A percentile compares a stretch with the other conserved stretches of the same genome.
Conservation (phyloP, 2,797 vertebrate species). For the Anguilla marmorata region DNA sequence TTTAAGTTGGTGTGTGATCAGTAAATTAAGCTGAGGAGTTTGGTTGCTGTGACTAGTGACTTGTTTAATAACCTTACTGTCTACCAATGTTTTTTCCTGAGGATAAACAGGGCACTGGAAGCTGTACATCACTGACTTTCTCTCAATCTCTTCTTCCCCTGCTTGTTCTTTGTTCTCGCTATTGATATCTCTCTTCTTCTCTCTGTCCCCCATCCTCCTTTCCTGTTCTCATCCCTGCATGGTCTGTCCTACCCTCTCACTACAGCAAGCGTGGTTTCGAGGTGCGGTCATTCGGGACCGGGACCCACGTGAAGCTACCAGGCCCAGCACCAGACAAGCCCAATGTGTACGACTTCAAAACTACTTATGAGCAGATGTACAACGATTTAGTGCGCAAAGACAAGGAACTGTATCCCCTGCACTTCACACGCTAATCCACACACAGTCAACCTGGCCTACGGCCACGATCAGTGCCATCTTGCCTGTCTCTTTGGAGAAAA, state of each 20-base stretch:
- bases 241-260: slow-evolving; percentile 47
- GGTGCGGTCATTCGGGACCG: slow-evolving; percentile 94
- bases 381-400: slow-evolving; percentile 99
- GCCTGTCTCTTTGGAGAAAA: slow-evolving; percentile 4
- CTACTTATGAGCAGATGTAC: slow-evolving; percentile 99
- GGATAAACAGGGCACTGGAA: not conserved
- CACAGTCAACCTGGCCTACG: slow-evolving; percentile 13
- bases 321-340: slow-evolving; percentile 98
- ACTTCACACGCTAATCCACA: slow-evolving; percentile 31
- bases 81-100: not conserved
- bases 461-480: slow-evolving; percentile 10
- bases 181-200: slow-evolving; percentile 25
- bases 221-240: not conserved
- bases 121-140: not conserved
- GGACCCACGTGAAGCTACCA: slow-evolving; percentile 95
- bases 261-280: slow-evolving; percentile 95
- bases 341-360: slow-evolving; percentile 99
- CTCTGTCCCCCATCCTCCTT: slow-evolving; percentile 31
- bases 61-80: not conserved
- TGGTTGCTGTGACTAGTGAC: not conserved
- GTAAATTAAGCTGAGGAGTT: not conserved
- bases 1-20: not conserved
- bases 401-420: slow-evolving; percentile 99
- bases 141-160: not conserved
- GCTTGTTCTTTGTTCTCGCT: not conserved